These are phyloP conservation scores for Littorina saxatilis DNA, from an alignment of 1,140 invertebrate species.

Conservation along the genomic window DNA sequence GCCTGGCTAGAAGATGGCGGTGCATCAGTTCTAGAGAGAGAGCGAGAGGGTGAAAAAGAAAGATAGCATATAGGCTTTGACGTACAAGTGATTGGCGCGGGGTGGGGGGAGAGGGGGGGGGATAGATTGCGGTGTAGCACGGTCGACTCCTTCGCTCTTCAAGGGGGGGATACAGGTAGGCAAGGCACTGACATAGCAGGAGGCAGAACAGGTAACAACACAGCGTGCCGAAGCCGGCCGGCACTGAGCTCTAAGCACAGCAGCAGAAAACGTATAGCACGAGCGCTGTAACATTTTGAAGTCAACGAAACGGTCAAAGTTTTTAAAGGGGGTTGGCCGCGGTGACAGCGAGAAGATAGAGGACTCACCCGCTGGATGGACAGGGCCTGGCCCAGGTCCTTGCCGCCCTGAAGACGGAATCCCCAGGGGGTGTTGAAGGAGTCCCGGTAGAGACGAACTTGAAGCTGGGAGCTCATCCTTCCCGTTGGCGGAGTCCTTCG, in stretches of 20 bases:
- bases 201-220: too few relatives aligned
- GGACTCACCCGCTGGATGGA: constrained; percentile 91
- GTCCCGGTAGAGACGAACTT: constrained; percentile 82
- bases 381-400: constrained; percentile 91
- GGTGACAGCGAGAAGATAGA: too few relatives aligned
- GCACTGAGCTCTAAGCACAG: neutral
- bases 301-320: too few relatives aligned
- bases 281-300: neutral
- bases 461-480: constrained; percentile 54
- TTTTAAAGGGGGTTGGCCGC: too few relatives aligned
- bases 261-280: neutral
- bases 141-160: neutral
- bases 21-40: too few relatives aligned
- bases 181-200: too few relatives aligned
- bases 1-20: neutral
- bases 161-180: constrained; percentile 11
- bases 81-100: too few relatives aligned
- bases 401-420: constrained; percentile 91
- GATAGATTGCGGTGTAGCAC: too few relatives aligned
- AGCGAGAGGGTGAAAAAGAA: too few relatives aligned
- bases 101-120: neutral
- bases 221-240: neutral
- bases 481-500: neutral
- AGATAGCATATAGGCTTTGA: too few relatives aligned
- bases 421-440: constrained; percentile 89